Base-by-base conservation (phyloP, 2,113 vertebrate genomes). In the Protobothrops mucrosquamatus region DNA sequence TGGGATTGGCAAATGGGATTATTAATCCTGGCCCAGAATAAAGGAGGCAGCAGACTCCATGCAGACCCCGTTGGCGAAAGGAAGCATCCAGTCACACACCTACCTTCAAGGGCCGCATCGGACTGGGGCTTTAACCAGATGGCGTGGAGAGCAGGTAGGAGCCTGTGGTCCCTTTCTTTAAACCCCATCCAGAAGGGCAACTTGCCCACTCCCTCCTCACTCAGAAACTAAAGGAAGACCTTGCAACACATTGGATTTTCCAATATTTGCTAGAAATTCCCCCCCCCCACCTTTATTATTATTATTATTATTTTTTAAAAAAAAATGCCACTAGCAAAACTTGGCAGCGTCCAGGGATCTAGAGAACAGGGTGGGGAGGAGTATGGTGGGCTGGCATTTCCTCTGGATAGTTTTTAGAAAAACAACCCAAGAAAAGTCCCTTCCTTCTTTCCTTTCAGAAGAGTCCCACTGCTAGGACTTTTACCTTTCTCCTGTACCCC, bases 1-100 rank as follows among this genome's bases (percentile, higher is more conserved):
- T 94, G 93, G 93, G 93, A 94, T 88, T 94, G 94, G 95, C 95
- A 95, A 95, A 95, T 95, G 95, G 94, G 95, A 95, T 94, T 94
- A 94, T 94, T 86, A 92, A 94, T 94, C 92, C 93, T 94, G 91
- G 88, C 88, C 92, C 93, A 94, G 92, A 94, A 93, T 95, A 94
- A 94, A 94, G 95, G 93, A 95, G 88, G 92, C 92, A 89, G 54
- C 69, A 93, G 94, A 88, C 90, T 94, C 91, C 91, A 92, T 92
- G 91, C 93, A 92, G 93, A 92, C 91, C 93, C 93, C 91, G 61
- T 94, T 59, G 89, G 91, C 61, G 89, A 92, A 91, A 94, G 93
- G 93, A 90, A 92, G 93, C 91, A 52, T 39, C 59, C 89, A 92
- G 85, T 29, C 93, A 88, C 91, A 92, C 89, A 92, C 93, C 89